phyloP scores from a whole-genome alignment of 2,888 invertebrate species.

The Odontothrips loti region DNA sequence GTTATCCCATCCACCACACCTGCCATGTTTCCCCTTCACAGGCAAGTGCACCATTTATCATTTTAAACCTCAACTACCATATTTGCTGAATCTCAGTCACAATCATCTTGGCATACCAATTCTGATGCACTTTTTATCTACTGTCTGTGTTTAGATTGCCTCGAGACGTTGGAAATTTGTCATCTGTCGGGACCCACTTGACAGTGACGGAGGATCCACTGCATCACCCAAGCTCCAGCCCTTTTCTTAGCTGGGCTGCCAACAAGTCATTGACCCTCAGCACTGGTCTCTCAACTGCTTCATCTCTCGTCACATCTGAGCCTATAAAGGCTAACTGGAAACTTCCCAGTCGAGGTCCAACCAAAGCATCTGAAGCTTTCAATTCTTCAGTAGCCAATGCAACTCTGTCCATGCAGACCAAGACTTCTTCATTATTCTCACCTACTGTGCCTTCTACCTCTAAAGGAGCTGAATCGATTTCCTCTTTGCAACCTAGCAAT shows the following conservation, averaged over 20 bases:
- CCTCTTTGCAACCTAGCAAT: neutral
- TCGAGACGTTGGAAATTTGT: neutral
- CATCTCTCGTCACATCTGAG: neutral
- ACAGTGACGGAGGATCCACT: too few species aligned
- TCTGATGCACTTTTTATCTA: neutral
- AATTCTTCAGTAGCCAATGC: neutral
- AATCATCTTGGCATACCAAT: neutral
- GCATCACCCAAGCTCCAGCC: too few species aligned
- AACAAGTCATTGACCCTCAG: neutral
- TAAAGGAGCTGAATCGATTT: neutral
- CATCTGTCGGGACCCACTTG: neutral
- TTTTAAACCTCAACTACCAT: neutral
- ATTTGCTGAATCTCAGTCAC: neutral
- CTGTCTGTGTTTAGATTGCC: neutral
- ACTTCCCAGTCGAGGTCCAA: neutral
- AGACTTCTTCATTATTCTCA: neutral
- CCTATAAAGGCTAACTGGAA: neutral
- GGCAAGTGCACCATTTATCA: neutral
- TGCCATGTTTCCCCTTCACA: slow-evolving; percentile 5
- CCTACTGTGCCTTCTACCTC: neutral
- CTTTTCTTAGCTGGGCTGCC: neutral
- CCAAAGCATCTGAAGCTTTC: neutral
- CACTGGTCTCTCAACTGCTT: neutral
- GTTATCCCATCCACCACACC: neutral
- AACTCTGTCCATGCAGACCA: neutral